A percentile compares a stretch with the other conserved stretches of the same genome.
These are phyloP conservation scores for Acanthisitta chloris DNA, from an alignment of 2,113 vertebrate genomes.

Conservation along the genomic window DNA sequence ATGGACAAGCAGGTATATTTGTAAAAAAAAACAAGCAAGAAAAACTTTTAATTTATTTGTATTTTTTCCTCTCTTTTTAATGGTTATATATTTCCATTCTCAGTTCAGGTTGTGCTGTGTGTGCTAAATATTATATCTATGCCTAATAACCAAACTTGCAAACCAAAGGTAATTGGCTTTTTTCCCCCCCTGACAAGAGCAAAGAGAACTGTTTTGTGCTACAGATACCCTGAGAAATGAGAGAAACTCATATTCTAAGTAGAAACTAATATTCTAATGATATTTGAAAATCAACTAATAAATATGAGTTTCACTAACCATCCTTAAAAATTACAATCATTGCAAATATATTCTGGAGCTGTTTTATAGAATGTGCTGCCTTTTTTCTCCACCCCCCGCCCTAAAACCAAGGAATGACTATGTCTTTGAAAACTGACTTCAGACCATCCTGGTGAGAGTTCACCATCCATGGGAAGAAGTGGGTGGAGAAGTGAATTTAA, in stretches of 20 bases:
- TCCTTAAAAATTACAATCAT: not conserved
- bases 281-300: too few relatives aligned
- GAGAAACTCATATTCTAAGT: not conserved
- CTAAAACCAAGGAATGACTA: not conserved
- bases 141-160: not conserved
- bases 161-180: not conserved
- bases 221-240: not conserved
- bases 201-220: not conserved
- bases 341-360: not conserved
- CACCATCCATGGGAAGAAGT: not conserved
- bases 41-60: not conserved
- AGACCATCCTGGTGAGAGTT: not conserved
- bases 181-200: not conserved
- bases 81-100: not conserved
- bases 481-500: not conserved
- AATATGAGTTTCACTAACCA: not conserved
- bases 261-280: too few relatives aligned
- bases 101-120: not conserved
- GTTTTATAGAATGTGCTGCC: not conserved
- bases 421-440: not conserved
- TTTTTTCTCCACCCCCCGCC: not conserved
- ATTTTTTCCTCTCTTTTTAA: not conserved
- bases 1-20: not conserved
- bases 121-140: not conserved
- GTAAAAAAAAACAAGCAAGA: not conserved